Evolutionary conservation across 2,888 invertebrate species (phyloP), one percentile per base, ranked within the genome.

Genomic region (Gibbula magus): DNA sequence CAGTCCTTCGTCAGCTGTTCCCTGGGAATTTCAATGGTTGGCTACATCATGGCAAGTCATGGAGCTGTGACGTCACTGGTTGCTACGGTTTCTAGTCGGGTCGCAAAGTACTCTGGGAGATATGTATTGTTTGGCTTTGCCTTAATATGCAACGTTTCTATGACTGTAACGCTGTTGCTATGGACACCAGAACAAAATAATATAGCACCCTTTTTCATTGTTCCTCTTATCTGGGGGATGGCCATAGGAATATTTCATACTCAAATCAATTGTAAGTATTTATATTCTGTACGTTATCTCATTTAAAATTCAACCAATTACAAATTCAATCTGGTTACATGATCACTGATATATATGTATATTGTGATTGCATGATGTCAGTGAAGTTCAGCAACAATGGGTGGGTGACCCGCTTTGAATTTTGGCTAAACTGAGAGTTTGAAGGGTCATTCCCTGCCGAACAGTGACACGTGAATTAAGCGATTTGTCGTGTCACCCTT

Each of bases 141-240:
- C 29, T 35, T 20, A n/a, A 25, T 45, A 13, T 54, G 75, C 25
- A 66, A 79, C 22, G 35, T 51, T 5, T 75, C 56, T 0, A 83
- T 83, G 16, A 81, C 87, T 10, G 45, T 86, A 3, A 45, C 78
- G 16, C n/a, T 88, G 77, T 86, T 82, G 66, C 76, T 70, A 3
- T 79, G 79, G 79, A 29, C 75, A 54, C 79, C 79, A 4, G 18
- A 25, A 16, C 20, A 22, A 5, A 51, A 61, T 3, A 29, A 66
- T 8, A 25, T 39, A 3, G 45, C 32, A 4, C 51, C 74, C 4
- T 79, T 75, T 35, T 79, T 75, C 75, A 32, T 61, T 10, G 61
- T 79, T 22, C 75, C 79, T 0, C 45, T 66, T 3, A 45, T 75
- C 10, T 75, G 66, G 75, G 79, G 79, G 16, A 29, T 79, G 18